Percentiles rank a stretch among this genome's conserved stretches.
phyloP scores from a whole-genome alignment of 2,113 vertebrate genomes.

The Illadopsis cleaveri region DNA sequence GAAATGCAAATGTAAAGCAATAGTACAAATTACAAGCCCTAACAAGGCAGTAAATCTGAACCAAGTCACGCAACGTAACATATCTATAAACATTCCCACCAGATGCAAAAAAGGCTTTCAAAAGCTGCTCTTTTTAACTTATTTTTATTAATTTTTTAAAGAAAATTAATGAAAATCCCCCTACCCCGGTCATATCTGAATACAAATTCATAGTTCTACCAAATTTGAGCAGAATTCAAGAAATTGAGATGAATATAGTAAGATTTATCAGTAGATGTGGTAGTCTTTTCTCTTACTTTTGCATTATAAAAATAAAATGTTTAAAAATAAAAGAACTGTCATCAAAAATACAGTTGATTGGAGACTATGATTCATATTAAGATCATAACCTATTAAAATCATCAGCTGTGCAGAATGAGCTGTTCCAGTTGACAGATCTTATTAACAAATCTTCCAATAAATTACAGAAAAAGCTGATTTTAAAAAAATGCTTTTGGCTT shows the following conservation, averaged over 20 bases:
- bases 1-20: conserved; percentile 81
- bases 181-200: background rate
- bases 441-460: conserved; percentile 67
- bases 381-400: conserved; percentile 78
- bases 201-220: background rate
- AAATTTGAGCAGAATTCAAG: background rate
- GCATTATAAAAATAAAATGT: conserved; percentile 20
- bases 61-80: conserved; percentile 81
- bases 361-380: conserved; percentile 72
- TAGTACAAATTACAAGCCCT: conserved; percentile 88
- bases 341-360: conserved; percentile 66
- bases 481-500: conserved; percentile 57
- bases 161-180: background rate
- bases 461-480: conserved; percentile 51
- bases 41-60: conserved; percentile 82
- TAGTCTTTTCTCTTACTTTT: background rate
- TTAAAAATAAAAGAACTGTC: conserved; percentile 57
- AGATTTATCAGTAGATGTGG: background rate
- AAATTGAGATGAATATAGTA: background rate
- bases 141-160: background rate
- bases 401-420: conserved; percentile 69
- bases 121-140: background rate
- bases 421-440: conserved; percentile 72
- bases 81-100: conserved; percentile 47
- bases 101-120: conserved; percentile 5